Conservation (phyloP, 2,888 invertebrate genomes). For the Caenorhabditis zanzibari region DNA sequence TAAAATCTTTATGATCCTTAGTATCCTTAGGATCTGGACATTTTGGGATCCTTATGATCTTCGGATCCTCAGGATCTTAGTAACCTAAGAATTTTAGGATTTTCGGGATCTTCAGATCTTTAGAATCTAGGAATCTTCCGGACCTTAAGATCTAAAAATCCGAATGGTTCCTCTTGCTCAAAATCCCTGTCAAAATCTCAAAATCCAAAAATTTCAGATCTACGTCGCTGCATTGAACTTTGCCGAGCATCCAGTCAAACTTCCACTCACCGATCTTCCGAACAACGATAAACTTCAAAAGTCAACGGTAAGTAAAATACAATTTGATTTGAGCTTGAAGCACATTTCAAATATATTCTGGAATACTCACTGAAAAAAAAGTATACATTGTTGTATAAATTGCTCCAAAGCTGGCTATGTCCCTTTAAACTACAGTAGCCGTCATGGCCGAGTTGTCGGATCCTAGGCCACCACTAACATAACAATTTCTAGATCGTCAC, state of each 20-base stretch:
- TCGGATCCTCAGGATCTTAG: neutral
- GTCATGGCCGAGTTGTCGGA: too few relatives aligned
- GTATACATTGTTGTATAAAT: too few relatives aligned
- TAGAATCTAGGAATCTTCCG: neutral
- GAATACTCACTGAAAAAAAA: neutral
- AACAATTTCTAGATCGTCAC: constrained; percentile 65
- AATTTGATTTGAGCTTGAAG: too few relatives aligned
- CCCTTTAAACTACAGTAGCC: too few relatives aligned
- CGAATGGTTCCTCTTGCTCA: neutral
- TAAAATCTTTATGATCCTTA: too few relatives aligned
- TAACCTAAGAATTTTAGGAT: neutral
- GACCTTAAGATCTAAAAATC: neutral
- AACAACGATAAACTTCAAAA: constrained; percentile 62
- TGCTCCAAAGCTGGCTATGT: too few relatives aligned
- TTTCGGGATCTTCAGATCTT: neutral
- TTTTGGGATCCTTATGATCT: too few relatives aligned
- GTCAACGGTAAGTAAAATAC: constrained; percentile 55
- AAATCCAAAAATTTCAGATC: constrained; percentile 64
- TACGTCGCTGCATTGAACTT: constrained; percentile 78
- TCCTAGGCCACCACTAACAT: too few relatives aligned
- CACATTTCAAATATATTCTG: too few relatives aligned
- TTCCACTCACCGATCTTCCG: constrained; percentile 72
- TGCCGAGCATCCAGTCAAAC: constrained; percentile 67
- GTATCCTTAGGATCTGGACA: too few relatives aligned
- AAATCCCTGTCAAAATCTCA: too few relatives aligned